Conservation (phyloP, 2,797 vertebrate species). For the Allenopithecus nigroviridis region DNA sequence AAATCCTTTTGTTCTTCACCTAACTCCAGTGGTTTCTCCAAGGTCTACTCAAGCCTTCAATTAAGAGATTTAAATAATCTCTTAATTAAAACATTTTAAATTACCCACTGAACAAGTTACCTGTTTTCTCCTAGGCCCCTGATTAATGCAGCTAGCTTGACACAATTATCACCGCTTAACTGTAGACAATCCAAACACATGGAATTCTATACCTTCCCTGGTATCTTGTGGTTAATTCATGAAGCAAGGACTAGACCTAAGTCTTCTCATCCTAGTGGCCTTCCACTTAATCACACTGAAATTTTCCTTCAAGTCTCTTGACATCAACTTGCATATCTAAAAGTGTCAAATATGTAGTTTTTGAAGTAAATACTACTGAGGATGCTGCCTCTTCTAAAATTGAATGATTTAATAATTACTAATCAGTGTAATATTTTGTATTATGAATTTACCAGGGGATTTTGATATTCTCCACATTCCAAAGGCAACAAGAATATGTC, state of each 20-base stretch:
- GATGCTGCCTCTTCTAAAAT: background rate
- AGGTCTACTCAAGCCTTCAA: background rate
- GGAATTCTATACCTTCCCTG: background rate
- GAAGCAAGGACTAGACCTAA: background rate
- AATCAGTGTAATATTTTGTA: background rate
- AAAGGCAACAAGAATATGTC: background rate
- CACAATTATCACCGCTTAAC: background rate
- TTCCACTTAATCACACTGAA: background rate
- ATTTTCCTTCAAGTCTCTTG: background rate
- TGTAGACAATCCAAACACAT: background rate
- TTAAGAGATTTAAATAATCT: no score
- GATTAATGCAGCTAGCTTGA: background rate
- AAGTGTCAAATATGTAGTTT: background rate
- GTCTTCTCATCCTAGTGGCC: background rate
- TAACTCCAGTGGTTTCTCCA: background rate
- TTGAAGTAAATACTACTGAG: background rate
- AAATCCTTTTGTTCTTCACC: background rate
- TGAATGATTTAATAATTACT: background rate
- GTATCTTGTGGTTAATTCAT: background rate
- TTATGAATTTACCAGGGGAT: background rate
- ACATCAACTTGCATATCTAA: background rate
- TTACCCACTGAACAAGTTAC: background rate
- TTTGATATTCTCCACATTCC: background rate
- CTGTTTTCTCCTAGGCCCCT: background rate
- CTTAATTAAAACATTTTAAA: background rate